Base-by-base conservation (phyloP, 2,888 invertebrate genomes). In the Liopterus haemorrhoidalis region DNA sequence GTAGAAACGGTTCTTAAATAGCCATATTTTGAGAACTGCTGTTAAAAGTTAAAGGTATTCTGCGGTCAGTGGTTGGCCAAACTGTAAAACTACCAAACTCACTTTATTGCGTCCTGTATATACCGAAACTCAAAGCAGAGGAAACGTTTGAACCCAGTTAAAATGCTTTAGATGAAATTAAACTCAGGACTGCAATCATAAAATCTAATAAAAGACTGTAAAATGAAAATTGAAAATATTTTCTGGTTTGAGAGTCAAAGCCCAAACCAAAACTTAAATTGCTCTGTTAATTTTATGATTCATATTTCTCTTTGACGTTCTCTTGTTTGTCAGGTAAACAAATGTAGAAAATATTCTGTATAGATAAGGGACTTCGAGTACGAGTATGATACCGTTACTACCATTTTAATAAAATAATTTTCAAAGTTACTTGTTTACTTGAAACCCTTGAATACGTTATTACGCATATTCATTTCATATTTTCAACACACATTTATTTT, bases 151-250 rank as follows among this genome's bases (percentile, higher is more conserved):
- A 42, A 42, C 35, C 11, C 35, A 9, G 9, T 41, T 30, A 27
- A 42, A 33, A 42, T 42, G 42, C 35, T 28, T 25, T 37, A 37
- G 43, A 43, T 43, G 37, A 37, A 43, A 43, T 43, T 43, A 43
- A 43, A 43, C 12, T 33, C 33, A 9, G 20, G 21, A 16, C 21
- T 43, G 43, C 43, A 43, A 43, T 43, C 37, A 43, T 43, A 36
- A 43, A 43, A 43, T 43, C 35, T 43, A 43, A 43, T 43, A 43
- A 35, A 37, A 43, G 42, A 28, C 43, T 35, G n/a, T 5, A 8
- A 22, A 22, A 22, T 22, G 5, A 18, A n/a, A 32, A 41, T 41
- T 32, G 41, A 41, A 41, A 20, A 21, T 15, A 11, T 11, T 9
- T 5, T 5, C 28, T 8, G 28, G 6, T 8, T 28, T 28, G 28